Base-by-base conservation (phyloP, 2,888 invertebrate species). In the Nymphalis polychloros region DNA sequence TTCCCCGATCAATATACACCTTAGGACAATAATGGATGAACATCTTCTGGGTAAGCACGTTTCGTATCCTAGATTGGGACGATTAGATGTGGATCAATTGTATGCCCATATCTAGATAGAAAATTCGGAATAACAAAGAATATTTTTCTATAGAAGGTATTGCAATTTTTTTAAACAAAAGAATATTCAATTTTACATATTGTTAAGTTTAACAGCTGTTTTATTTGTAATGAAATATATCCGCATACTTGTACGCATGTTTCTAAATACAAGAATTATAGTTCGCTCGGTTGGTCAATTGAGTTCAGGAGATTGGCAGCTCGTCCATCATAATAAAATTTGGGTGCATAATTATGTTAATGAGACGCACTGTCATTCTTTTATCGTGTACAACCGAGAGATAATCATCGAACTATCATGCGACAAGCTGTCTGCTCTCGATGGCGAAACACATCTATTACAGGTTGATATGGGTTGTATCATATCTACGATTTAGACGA, bases 331-430 rank as follows among this genome's bases (percentile, higher is more conserved):
- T 68, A 72, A 59, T 59, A 63, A 69, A 73, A 71, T 71, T 69
- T 71, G 67, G 64, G 69, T 66, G 64, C 72, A 67, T 72, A 69
- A 75, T 72, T 76, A 74, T 74, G 70, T 68, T 67, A 75, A 72
- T 75, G 63, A 70, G 73, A 73, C 78, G 77, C 66, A 68, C 59
- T 65, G 70, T 70, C 69, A 72, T 35, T 66, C 72, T 76, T 76
- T 76, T 67, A 70, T 69, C 78, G 72, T 78, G 77, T 78, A 74
- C 72, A 73, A 41, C 71, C 50, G 72, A 49, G 61, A 57, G 74
- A 73, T 72, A 73, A 64, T 49, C 68, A 74, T 68, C 73, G 50
- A 53, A 70, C 47, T 65, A 66, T 64, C 61, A 49, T 64, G 69
- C 73, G 73, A 74, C 74, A 72, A 70, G 69, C 63, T 70, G 72